phyloP scores from a whole-genome alignment of 2,888 invertebrate genomes.

The Merodon equestris region DNA sequence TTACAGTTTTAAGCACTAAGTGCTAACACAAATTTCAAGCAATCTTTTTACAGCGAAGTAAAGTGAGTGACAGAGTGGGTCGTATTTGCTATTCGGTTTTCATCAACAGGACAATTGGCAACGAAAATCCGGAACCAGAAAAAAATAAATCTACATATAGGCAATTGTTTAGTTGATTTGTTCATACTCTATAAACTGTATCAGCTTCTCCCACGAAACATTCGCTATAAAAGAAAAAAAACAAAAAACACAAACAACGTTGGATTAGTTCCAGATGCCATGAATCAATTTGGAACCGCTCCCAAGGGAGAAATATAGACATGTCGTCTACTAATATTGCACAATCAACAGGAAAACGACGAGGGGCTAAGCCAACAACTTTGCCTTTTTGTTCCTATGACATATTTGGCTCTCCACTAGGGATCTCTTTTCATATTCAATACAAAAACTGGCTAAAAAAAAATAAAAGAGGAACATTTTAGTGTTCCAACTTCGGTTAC shows the following conservation, averaged over 20 bases:
- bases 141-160: no score
- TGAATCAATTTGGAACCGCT: slow-evolving; percentile 49
- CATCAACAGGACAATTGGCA: no score
- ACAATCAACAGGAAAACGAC: slow-evolving; percentile 54
- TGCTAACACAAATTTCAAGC: no score
- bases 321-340: slow-evolving; percentile 36
- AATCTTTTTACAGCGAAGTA: no score
- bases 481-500: no score
- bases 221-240: neutral
- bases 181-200: slow-evolving; percentile 30
- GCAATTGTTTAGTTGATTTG: slow-evolving; percentile 40
- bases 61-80: no score
- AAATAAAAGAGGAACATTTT: no score
- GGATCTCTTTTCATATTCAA: no score
- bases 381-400: slow-evolving; percentile 18
- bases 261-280: slow-evolving; percentile 45
- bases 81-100: no score
- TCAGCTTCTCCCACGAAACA: slow-evolving; percentile 2
- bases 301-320: slow-evolving; percentile 23
- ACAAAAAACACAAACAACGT: slow-evolving; percentile 6
- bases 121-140: no score
- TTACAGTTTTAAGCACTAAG: no score
- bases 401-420: slow-evolving; percentile 11
- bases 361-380: slow-evolving; percentile 29
- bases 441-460: no score